A percentile compares a stretch with the other conserved stretches of the same genome.
These are phyloP conservation scores for Drosophila eugracilis DNA, from an alignment of 1,140 invertebrate genomes.

Conservation along the genomic window DNA sequence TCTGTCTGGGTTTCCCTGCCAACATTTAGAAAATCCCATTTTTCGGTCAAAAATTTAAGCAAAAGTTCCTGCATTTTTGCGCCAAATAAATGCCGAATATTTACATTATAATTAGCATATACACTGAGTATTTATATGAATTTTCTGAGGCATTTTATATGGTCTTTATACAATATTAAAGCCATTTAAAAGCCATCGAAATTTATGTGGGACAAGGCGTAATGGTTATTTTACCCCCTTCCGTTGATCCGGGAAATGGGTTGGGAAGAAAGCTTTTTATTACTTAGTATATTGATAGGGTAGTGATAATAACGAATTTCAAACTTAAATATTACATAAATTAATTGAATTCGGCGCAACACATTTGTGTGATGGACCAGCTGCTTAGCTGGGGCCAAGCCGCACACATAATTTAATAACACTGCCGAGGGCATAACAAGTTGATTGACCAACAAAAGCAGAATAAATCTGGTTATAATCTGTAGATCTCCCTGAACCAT, in stretches of 20 bases:
- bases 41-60: conserved; percentile 8
- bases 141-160: conserved; percentile 2
- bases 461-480: conserved; percentile 25
- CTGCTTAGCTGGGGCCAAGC: background rate
- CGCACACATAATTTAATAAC: conserved; percentile 1
- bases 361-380: background rate
- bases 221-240: conserved; percentile 35
- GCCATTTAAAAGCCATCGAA: conserved; percentile 36
- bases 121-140: conserved; percentile 19
- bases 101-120: conserved; percentile 12
- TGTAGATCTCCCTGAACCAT: conserved; percentile 3
- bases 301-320: too few relatives aligned
- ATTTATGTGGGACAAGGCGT: conserved; percentile 19
- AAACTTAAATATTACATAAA: background rate
- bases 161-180: conserved; percentile 14
- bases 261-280: too few relatives aligned
- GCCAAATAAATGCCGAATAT: conserved; percentile 15
- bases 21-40: conserved; percentile 8
- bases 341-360: background rate
- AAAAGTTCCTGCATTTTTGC: conserved; percentile 5
- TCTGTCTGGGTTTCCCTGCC: conserved; percentile 5
- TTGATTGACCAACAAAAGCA: conserved; percentile 27
- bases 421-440: conserved; percentile 4
- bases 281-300: too few relatives aligned
- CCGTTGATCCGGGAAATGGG: conserved; percentile 1